Evolutionary conservation across 2,113 vertebrate species (phyloP), one percentile per base, ranked within the genome.

Genomic region (Ranitomeya imitator): DNA sequence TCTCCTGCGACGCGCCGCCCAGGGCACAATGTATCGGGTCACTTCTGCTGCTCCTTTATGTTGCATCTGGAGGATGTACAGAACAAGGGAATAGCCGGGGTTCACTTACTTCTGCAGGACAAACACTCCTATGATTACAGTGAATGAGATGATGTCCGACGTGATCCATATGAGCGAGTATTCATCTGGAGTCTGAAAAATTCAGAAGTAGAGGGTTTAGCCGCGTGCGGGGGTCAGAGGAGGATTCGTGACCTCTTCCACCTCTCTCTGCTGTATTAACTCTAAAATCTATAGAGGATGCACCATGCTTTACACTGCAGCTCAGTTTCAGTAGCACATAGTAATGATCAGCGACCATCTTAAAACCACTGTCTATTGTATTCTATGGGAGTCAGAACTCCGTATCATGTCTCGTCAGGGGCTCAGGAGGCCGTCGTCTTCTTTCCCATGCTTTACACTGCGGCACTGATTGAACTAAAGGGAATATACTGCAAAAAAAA

Each of bases 51-150:
- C 37, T 45, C 37, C 37, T 45, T 4, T 45, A 4, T 4, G 37
- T 45, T 45, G 37, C 37, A 45, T 45, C 37, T 45, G 5, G 37
- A 45, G 37, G 37, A 26, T 13, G 8, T 15, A 60, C 4, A 79
- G 54, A 59, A 16, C 26, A 85, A 79, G 9, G 54, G 61, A 21
- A 71, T 69, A 71, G 45, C 63, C 0, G 65, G 51, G 31, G 71
- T 15, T 71, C 89, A 97, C 97, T 98, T 96, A 99, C 98, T 98
- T 99, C 93, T 99, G 97, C 89, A 97, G 95, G 92, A 96, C 92
- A 94, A 99, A 99, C 92, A 99, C 95, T 91, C 95, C 96, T 21
- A 96, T 85, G 91, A 99, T 95, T 81, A 97, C 19, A 80, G 94
- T 93, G 91, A 98, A 93, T 85, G 98, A 99, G 92, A 98, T 92